Evolutionary conservation across 2,888 invertebrate species (phyloP).

Genomic region (Standfussiana lucernea): DNA sequence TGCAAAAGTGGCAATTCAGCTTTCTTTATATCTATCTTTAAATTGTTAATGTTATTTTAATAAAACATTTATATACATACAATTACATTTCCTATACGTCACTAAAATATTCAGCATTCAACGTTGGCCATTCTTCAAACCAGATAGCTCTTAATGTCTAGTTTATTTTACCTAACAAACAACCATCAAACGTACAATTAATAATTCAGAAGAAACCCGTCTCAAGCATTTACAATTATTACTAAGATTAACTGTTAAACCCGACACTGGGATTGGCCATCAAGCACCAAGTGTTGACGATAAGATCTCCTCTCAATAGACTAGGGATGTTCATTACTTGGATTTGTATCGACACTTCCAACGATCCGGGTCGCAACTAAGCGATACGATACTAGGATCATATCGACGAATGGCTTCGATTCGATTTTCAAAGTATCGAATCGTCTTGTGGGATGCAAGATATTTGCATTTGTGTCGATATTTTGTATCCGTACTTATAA

Average conservation of each 20-base stretch:
- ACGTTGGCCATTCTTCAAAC: neutral
- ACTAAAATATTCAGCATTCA: neutral
- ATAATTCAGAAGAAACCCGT: slow-evolving; percentile 38
- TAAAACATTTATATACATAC: neutral
- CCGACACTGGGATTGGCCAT: slow-evolving; percentile 59
- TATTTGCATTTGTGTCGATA: neutral
- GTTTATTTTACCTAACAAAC: slow-evolving; percentile 1
- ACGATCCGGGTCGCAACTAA: neutral
- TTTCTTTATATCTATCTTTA: neutral
- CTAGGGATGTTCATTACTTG: slow-evolving; percentile 34
- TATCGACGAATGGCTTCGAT: neutral
- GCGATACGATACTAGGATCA: neutral
- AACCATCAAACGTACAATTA: slow-evolving; percentile 29
- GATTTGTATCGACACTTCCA: neutral
- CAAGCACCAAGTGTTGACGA: slow-evolving; percentile 62
- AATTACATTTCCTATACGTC: too few species aligned
- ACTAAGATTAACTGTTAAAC: slow-evolving; percentile 58
- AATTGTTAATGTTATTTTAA: neutral
- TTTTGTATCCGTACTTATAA: neutral
- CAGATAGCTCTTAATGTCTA: neutral
- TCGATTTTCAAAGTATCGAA: neutral
- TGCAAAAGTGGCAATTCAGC: neutral
- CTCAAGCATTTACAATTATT: slow-evolving; percentile 57
- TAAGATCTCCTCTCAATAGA: slow-evolving; percentile 66
- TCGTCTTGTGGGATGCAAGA: neutral